A percentile compares a stretch with the other conserved stretches of the same genome.
Conservation (phyloP, 2,888 invertebrate genomes). For the Saturnia japonica region DNA sequence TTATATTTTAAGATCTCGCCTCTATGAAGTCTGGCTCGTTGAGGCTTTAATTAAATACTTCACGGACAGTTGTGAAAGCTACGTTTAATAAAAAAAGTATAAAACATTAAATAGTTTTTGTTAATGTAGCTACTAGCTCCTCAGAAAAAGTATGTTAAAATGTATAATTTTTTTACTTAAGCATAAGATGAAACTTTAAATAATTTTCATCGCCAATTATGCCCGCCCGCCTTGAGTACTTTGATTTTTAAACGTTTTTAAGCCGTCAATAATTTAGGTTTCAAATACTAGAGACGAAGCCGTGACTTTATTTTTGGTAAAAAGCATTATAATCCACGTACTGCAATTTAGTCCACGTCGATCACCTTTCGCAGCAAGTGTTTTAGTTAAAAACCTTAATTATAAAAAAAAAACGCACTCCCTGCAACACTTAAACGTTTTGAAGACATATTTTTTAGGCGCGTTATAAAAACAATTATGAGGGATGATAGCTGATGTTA, state of each 20-base stretch:
- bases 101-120: neutral
- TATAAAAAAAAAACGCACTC: too few species aligned
- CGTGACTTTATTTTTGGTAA: too few species aligned
- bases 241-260: neutral
- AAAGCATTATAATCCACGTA: too few species aligned
- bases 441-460: too few species aligned
- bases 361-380: too few species aligned
- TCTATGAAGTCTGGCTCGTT: neutral
- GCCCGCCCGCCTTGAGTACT: neutral
- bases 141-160: neutral
- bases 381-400: too few species aligned
- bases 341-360: too few species aligned
- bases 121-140: neutral
- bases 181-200: neutral
- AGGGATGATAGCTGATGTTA: too few species aligned
- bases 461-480: too few species aligned
- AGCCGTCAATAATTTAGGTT: neutral
- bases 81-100: neutral
- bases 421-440: too few species aligned
- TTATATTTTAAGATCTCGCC: neutral
- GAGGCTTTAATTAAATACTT: conserved; percentile 6
- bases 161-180: neutral
- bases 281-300: too few species aligned
- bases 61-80: neutral
- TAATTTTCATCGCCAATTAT: neutral